These are phyloP conservation scores for Ecliptopera silaceata DNA, from an alignment of 2,888 invertebrate species.

Conservation along the genomic window DNA sequence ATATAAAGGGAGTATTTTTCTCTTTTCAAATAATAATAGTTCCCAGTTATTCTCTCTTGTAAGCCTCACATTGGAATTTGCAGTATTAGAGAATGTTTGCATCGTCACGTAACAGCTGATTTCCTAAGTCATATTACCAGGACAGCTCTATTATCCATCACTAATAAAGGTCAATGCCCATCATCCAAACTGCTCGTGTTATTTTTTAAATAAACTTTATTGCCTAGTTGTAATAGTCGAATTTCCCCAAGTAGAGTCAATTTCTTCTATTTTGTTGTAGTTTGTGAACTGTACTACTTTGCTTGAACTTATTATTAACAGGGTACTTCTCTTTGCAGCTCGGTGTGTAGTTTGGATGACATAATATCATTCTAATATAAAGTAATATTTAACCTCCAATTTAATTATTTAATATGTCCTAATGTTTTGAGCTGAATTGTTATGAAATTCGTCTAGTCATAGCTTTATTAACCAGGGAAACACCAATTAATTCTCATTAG, in stretches of 20 bases:
- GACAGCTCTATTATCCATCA: slow-evolving; percentile 83
- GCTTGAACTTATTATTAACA: slow-evolving; percentile 26
- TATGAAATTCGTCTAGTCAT: slow-evolving; percentile 69
- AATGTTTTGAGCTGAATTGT: slow-evolving; percentile 29
- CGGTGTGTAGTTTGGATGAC: slow-evolving; percentile 75
- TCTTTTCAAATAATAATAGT: slow-evolving; percentile 75
- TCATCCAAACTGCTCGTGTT: slow-evolving; percentile 71
- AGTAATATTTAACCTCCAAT: slow-evolving; percentile 33
- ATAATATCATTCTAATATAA: slow-evolving; percentile 54
- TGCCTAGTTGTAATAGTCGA: slow-evolving; percentile 13
- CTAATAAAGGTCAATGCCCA: slow-evolving; percentile 68
- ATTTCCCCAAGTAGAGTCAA: slow-evolving; percentile 3
- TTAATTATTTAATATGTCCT: slow-evolving; percentile 25
- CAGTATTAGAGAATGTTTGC: slow-evolving; percentile 82
- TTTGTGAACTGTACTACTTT: slow-evolving; percentile 32
- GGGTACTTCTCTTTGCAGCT: slow-evolving; percentile 31
- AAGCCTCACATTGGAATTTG: slow-evolving; percentile 81
- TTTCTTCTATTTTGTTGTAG: slow-evolving; percentile 4
- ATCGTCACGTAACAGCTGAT: slow-evolving; percentile 82
- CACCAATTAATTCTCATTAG: slow-evolving; percentile 70
- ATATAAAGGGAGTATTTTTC: slow-evolving; percentile 74
- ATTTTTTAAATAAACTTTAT: slow-evolving; percentile 12
- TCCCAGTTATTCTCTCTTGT: slow-evolving; percentile 78
- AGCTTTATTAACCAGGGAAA: slow-evolving; percentile 80
- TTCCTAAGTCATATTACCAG: slow-evolving; percentile 77